phyloP scores from a whole-genome alignment of 2,888 invertebrate genomes.

The Heliconius ismenius region DNA sequence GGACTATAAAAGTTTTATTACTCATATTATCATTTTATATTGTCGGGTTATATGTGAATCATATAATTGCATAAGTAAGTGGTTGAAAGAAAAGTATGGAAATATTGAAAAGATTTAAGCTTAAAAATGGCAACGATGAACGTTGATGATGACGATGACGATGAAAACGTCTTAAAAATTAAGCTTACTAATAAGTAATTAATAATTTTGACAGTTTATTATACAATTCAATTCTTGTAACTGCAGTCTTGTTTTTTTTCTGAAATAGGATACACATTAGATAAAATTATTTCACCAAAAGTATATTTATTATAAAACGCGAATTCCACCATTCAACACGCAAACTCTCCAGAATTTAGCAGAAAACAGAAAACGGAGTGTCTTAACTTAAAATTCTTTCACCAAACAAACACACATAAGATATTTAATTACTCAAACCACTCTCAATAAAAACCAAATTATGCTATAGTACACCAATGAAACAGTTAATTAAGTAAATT shows the following conservation, averaged over 20 bases:
- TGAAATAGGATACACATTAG: too few species aligned
- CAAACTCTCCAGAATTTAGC: too few species aligned
- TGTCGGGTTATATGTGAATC: not conserved
- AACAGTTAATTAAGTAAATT: conserved; percentile 23
- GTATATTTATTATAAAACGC: too few species aligned
- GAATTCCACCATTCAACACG: too few species aligned
- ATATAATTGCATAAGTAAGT: not conserved
- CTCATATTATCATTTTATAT: conserved; percentile 7
- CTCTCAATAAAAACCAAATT: not conserved
- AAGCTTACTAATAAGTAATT: not conserved
- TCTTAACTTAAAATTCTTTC: too few species aligned
- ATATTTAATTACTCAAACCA: not conserved
- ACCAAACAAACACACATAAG: not conserved
- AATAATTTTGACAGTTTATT: not conserved
- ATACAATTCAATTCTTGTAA: not conserved
- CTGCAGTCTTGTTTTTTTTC: too few species aligned
- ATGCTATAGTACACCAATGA: conserved; percentile 1
- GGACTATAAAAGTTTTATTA: conserved; percentile 19
- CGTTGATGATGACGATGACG: too few species aligned
- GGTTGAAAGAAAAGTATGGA: not conserved
- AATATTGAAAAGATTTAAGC: not conserved
- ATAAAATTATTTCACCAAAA: too few species aligned
- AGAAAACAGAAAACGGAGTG: too few species aligned
- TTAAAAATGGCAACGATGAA: too few species aligned
- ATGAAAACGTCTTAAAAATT: not conserved